A percentile compares a stretch with the other conserved stretches of the same genome.
Evolutionary conservation across 1,140 invertebrate species (phyloP).

Genomic region (Heliconius hewitsoni): DNA sequence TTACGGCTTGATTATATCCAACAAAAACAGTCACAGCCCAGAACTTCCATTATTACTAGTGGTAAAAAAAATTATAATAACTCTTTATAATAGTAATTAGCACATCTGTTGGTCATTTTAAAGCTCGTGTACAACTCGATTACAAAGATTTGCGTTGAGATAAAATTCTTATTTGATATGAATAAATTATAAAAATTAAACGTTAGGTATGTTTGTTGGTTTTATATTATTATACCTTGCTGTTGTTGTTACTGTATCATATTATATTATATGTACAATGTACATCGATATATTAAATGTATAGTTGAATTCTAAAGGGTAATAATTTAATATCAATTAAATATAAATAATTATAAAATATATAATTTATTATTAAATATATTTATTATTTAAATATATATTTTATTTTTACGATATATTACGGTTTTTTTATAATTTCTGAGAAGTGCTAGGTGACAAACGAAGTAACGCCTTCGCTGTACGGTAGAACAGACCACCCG

Average conservation of each 20-base stretch:
- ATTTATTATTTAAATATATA: background rate
- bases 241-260: background rate
- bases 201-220: background rate
- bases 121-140: constrained; percentile 11
- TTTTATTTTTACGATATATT: background rate
- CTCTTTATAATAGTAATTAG: constrained; percentile 41
- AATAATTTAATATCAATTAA: background rate
- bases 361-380: too few relatives aligned
- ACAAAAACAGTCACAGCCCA: constrained; percentile 76
- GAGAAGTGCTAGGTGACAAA: constrained; percentile 59
- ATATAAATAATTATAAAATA: background rate
- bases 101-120: constrained; percentile 40
- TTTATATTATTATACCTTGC: background rate
- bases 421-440: background rate
- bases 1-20: constrained; percentile 72
- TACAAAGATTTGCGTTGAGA: background rate
- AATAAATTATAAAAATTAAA: background rate
- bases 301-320: too few relatives aligned
- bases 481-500: constrained; percentile 68
- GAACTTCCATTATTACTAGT: constrained; percentile 70
- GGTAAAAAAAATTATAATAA: constrained; percentile 71
- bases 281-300: too few relatives aligned
- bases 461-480: constrained; percentile 54
- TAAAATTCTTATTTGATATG: constrained; percentile 1
- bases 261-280: too few relatives aligned